Conservation (phyloP, 2,113 vertebrate species). For the Vicugna pacos region DNA sequence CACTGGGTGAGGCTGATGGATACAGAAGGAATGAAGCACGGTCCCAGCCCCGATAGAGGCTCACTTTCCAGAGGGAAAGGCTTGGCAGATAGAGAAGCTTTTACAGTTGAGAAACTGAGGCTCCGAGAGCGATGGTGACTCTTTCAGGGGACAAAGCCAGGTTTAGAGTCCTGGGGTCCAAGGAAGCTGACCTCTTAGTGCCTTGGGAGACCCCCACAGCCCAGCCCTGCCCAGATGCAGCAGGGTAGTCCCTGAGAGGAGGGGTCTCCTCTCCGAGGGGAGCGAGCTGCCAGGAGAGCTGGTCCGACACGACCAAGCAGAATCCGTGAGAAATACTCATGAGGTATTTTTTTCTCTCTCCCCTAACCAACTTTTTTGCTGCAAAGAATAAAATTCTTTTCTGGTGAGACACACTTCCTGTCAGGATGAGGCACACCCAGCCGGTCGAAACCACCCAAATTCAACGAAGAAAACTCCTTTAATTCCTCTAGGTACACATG, state of each 20-base stretch:
- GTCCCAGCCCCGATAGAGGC: too few relatives aligned
- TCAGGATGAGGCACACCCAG: slow-evolving; percentile 71
- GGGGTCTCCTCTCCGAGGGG: accelerated
- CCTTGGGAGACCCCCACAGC: not conserved
- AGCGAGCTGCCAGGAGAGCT: not conserved
- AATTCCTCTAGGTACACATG: slow-evolving; percentile 60
- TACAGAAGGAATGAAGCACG: not conserved
- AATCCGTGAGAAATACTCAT: not conserved
- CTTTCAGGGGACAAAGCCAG: not conserved
- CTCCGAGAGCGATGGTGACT: not conserved
- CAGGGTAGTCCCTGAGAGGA: not conserved
- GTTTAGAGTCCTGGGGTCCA: not conserved
- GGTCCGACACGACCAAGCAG: not conserved
- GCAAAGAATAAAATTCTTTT: slow-evolving; percentile 76
- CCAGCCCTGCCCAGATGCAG: not conserved
- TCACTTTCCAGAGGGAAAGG: not conserved
- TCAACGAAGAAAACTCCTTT: slow-evolving; percentile 56
- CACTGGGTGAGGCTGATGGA: not conserved
- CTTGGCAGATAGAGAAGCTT: not conserved
- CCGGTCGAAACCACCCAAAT: slow-evolving; percentile 39
- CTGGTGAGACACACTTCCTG: slow-evolving; percentile 73
- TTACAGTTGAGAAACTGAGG: slow-evolving; percentile 22
- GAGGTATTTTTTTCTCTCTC: not conserved
- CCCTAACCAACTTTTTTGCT: slow-evolving; percentile 51
- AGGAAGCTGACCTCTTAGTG: not conserved